Base-by-base conservation (phyloP, 1,140 invertebrate genomes). In the Euura lappo region DNA sequence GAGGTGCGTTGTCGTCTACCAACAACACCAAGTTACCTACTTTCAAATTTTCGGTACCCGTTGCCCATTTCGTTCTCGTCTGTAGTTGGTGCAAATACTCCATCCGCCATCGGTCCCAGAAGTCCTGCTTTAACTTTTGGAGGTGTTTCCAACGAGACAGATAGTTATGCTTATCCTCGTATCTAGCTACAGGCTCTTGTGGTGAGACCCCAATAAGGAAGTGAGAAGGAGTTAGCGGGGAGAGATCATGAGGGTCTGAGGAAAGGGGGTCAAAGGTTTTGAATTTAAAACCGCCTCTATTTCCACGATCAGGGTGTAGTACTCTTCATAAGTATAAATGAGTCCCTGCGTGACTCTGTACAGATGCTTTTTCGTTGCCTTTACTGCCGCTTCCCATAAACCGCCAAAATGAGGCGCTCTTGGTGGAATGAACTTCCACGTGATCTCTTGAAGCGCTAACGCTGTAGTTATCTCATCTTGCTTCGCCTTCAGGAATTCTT, bases 361-460 rank as follows among this genome's bases (percentile, higher is more conserved):
- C 0, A 87, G 70, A 2, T 82, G 78, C 6, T 74, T 76, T 71
- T 88, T 86, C 0, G 85, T 80, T 1, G 77, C 77, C 2, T 82
- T 75, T 2, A 88, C 80, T 6, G 83, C 69, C 1, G 83, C 73
- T 68, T 88, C 86, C 86, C 86, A 88, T 0, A 79, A 77, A 2
- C 85, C 85, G 3, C 84, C 84, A 77, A 86, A 83, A 71, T 87
- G 81, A 0, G 85, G 83, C 0, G 79, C 78, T 8, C 69, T 51
- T 2, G 86, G 86, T 3, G 85, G 82, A 28, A 82, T 87, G 72
- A 84, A 88, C 2, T 79, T 69, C 82, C 83, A 88, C 6, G 77
- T 28, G 28, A 28, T 28, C 28, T 28, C 28, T 28, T 28, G 28
- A 28, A 28, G 28, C 28, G 28, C 28, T 28, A 28, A 28, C 28